A percentile compares a stretch with the other conserved stretches of the same genome.
These are phyloP conservation scores for Enteromius viviparus DNA, from an alignment of 2,797 vertebrate genomes.

Conservation along the genomic window DNA sequence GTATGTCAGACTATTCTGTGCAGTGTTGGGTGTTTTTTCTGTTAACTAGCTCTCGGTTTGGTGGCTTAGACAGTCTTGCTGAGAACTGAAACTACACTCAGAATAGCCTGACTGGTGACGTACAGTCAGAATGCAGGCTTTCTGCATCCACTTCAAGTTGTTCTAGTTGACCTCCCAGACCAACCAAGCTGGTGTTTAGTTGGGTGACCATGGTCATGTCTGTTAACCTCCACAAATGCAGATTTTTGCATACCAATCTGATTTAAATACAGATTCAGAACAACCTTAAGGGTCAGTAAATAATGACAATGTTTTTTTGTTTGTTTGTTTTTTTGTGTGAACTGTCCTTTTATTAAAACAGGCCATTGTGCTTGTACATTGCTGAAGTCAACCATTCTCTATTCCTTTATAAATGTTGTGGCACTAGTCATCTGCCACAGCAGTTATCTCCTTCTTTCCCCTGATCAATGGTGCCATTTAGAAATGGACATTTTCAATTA, in stretches of 20 bases:
- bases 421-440: not conserved
- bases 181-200: no score
- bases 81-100: not conserved
- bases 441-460: constrained; percentile 23
- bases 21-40: not conserved
- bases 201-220: no score
- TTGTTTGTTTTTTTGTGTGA: no score
- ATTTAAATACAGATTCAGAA: not conserved
- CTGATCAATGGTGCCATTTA: constrained; percentile 43
- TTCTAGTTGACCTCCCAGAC: no score
- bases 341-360: not conserved
- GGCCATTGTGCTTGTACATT: not conserved
- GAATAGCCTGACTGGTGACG: not conserved
- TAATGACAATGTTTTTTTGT: not conserved
- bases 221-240: no score
- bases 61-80: not conserved
- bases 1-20: not conserved
- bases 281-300: not conserved
- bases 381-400: not conserved
- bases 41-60: not conserved
- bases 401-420: constrained; percentile 12
- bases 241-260: no score
- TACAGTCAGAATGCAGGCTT: not conserved
- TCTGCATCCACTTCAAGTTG: not conserved
- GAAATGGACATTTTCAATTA: constrained; percentile 38